Base-by-base conservation (phyloP, 2,888 invertebrate genomes). In the Orchesellides sinensis region DNA sequence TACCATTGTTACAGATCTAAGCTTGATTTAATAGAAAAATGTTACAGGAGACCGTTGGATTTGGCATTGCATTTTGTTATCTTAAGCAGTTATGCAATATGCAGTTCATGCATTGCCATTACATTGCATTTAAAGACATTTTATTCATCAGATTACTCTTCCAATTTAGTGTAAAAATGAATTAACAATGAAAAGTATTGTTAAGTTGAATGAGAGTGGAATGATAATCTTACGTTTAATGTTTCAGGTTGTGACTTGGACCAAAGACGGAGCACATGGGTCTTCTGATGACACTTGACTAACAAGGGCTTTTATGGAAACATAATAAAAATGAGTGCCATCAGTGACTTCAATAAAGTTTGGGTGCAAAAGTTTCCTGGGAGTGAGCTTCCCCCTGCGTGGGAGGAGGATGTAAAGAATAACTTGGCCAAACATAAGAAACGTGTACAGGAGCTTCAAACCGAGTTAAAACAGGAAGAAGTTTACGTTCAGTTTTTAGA, bases 281-380 rank as follows among this genome's bases (percentile, higher is more conserved):
- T 54, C 23, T 19, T 25, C 54, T 54, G 54, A 23, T 47, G 10
- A 21, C 23, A 32, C 32, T 32, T 5, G 52, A 17, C 52, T 52
- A 12, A 54, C 21, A 23, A 12, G 21, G 54, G 14, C 35, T 29
- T 65, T 66, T 35, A 61, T 59, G 69, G 66, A 83, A 12, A 61
- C 56, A 19, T 49, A n/a, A n/a, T 19, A 59, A 83, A 73, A 47
- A 88, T 88, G 88, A 88, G 88, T 86, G 88, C 88, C 56, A 88
- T 88, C 45, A 87, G 84, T 61, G 88, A 88, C 63, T 87, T 88
- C 56, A 87, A 87, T 40, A 95, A 95, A 90, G 95, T 96, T 91
- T 96, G 96, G 96, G 93, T 94, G 91, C 94, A 96, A 92, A 93
- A 96, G 90, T 96, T 96, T 92, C 96, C 96, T 88, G 96, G 96